Evolutionary conservation across 2,888 invertebrate genomes (phyloP).

Genomic region (Galeopsomyia nigrocyanea): DNA sequence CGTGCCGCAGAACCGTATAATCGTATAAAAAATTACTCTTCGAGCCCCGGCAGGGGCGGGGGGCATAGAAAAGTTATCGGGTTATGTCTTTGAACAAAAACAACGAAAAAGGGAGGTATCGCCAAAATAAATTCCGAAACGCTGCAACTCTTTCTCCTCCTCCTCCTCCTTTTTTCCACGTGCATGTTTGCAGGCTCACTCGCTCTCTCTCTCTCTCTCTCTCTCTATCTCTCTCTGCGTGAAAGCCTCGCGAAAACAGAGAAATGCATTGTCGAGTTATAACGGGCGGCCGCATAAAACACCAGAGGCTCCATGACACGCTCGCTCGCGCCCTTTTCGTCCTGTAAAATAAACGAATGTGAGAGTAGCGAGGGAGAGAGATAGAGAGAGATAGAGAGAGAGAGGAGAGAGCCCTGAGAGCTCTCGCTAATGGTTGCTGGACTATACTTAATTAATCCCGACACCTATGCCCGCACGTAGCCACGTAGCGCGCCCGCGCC

Average conservation of each 20-base stretch:
- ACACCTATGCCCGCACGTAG: conserved; percentile 39
- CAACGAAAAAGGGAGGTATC: conserved; percentile 31
- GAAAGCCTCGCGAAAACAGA: conserved; percentile 50
- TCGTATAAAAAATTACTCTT: too few relatives aligned
- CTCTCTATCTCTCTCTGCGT: conserved; percentile 7
- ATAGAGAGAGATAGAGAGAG: too few relatives aligned
- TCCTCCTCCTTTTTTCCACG: conserved; percentile 14
- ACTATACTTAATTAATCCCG: conserved; percentile 50
- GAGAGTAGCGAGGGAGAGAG: conserved; percentile 3
- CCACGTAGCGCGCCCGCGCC: not conserved
- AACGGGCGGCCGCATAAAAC: conserved; percentile 51
- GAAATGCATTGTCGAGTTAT: conserved; percentile 53
- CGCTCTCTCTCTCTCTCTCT: conserved; percentile 7
- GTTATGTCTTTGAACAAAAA: conserved; percentile 33
- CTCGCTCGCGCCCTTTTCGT: conserved; percentile 25
- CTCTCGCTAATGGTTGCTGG: conserved; percentile 40
- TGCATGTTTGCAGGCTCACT: not conserved
- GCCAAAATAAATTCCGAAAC: conserved; percentile 52
- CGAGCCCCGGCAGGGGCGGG: too few relatives aligned
- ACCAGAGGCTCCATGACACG: conserved; percentile 40
- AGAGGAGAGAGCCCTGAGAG: conserved; percentile 3
- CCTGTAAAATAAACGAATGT: conserved; percentile 38
- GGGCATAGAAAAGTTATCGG: conserved; percentile 2
- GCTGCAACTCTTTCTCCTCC: not conserved
- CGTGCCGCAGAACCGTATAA: too few relatives aligned